A percentile compares a stretch with the other conserved stretches of the same genome.
phyloP scores from a whole-genome alignment of 1,140 invertebrate genomes.

The Drosophila mojavensis region DNA sequence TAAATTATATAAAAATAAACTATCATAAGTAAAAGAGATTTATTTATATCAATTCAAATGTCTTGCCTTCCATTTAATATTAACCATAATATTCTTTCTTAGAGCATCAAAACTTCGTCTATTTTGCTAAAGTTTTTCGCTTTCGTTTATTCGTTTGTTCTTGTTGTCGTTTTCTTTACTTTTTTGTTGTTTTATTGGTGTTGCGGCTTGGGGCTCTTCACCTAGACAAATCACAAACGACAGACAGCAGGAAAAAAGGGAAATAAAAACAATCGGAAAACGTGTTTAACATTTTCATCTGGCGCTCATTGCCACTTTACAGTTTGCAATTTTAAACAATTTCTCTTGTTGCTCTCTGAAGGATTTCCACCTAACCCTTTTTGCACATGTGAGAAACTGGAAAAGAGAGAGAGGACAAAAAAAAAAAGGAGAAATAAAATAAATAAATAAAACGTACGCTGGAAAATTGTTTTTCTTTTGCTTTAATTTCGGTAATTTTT shows the following conservation, averaged over 20 bases:
- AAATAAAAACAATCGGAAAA: slow-evolving; percentile 56
- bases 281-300: slow-evolving; percentile 77
- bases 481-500: slow-evolving; percentile 82
- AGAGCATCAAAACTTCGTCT: slow-evolving; percentile 32
- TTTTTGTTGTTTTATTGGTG: slow-evolving; percentile 9
- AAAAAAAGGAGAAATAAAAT: slow-evolving; percentile 1
- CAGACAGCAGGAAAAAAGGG: slow-evolving; percentile 18
- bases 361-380: slow-evolving; percentile 65
- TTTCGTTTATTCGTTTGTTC: slow-evolving; percentile 34
- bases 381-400: slow-evolving; percentile 28
- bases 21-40: no score
- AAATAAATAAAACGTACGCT: slow-evolving; percentile 31
- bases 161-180: not conserved
- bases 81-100: no score
- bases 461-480: slow-evolving; percentile 81
- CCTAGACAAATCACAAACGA: slow-evolving; percentile 68
- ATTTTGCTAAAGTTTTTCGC: slow-evolving; percentile 46
- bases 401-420: slow-evolving; percentile 1
- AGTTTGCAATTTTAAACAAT: slow-evolving; percentile 71
- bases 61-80: no score
- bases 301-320: slow-evolving; percentile 37
- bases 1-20: no score
- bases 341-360: slow-evolving; percentile 70
- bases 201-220: no score
- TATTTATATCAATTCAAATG: no score